Evolutionary conservation across 2,888 invertebrate genomes (phyloP), one percentile per base, ranked within the genome.

Genomic region (Xestia c-nigrum): DNA sequence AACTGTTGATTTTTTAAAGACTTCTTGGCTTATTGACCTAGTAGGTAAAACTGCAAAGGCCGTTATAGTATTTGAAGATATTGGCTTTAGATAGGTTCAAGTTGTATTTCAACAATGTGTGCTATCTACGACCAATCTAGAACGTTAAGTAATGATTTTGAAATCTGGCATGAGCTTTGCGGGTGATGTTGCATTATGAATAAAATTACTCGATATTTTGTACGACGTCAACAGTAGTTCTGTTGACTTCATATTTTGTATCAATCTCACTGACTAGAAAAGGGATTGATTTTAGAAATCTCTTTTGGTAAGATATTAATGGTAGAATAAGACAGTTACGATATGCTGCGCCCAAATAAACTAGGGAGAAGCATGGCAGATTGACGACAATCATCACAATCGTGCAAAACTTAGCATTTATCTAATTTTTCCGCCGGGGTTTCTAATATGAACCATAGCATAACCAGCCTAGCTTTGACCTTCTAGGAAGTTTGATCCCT

Each of bases 1-100:
- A 71, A 81, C 67, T 43, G 52, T 74, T 81, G 76, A 61, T 69
- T 81, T 81, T 86, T 77, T 55, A 43, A 43, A 82, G 31, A 74
- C 40, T 74, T 46, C 52, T 46, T 31, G 38, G 31, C 67, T 50
- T 80, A 68, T 72, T 84, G 79, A 75, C 80, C 71, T 40, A 79
- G 24, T 63, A 40, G 9, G 1, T 24, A 16, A 12, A 81, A n/a
- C 31, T 82, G 61, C 59, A 69, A 66, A 66, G 63, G 46, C 68
- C 10, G 21, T n/a, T 46, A 24, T 10, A 21, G 38, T 76, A 21
- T 80, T 80, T 70, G 69, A 61, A 6, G 21, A 63, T 40, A 61
- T 59, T 40, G 19, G 3, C 40, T 50, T 14, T 3, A 66, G 38
- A 57, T 75, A 69, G 24, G 14, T 38, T 66, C n/a, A 70, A 76